A percentile compares a stretch with the other conserved stretches of the same genome.
Conservation (phyloP, 2,797 vertebrate genomes). For the Poecilia wingei region DNA sequence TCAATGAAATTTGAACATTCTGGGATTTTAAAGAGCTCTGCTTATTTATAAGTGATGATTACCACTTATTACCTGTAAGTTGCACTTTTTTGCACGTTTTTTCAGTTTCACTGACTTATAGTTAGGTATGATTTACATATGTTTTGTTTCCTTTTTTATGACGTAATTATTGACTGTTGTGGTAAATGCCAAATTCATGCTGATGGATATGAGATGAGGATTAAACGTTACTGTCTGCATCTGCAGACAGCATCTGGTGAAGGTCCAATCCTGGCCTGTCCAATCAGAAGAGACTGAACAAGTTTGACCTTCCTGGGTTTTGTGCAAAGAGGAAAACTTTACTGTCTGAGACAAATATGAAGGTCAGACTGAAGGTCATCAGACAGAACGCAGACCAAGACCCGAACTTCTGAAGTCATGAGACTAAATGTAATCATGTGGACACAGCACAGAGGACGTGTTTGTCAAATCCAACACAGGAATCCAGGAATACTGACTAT, state of each 20-base stretch:
- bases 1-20: neutral
- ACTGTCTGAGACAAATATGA: too few species aligned
- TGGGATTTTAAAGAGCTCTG: neutral
- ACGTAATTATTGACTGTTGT: too few species aligned
- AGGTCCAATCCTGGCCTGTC: neutral
- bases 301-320: neutral
- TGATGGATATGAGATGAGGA: too few species aligned
- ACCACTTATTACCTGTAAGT: neutral
- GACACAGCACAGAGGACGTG: neutral
- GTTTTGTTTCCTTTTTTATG: too few species aligned
- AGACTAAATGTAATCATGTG: neutral
- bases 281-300: conserved; percentile 1
- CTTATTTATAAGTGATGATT: neutral
- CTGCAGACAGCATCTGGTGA: neutral
- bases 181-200: too few species aligned
- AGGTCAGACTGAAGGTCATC: too few species aligned
- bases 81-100: too few species aligned
- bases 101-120: too few species aligned
- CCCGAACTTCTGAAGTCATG: too few species aligned
- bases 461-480: neutral
- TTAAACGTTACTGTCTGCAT: too few species aligned
- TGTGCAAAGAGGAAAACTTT: neutral
- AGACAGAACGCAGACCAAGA: too few species aligned
- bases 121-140: too few species aligned
- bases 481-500: neutral